These are phyloP conservation scores for Leucopsar rothschildi DNA, from an alignment of 2,113 vertebrate genomes.

Conservation along the genomic window DNA sequence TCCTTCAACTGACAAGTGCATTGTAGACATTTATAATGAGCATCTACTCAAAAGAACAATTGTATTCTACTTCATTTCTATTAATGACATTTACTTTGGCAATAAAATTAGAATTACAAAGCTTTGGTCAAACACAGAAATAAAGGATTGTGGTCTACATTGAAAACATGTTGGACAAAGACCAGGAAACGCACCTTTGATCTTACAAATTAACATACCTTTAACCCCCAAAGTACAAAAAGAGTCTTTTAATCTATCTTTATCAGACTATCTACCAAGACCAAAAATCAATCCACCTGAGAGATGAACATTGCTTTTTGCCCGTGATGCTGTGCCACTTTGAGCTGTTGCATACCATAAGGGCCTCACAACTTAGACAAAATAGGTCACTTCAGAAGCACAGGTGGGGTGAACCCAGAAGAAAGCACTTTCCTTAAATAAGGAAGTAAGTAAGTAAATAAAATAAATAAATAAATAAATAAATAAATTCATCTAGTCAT, in stretches of 20 bases:
- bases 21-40: background rate
- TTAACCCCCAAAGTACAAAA: background rate
- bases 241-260: background rate
- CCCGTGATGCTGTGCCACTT: background rate
- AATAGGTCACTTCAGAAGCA: background rate
- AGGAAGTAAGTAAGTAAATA: background rate
- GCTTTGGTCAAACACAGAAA: background rate
- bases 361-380: background rate
- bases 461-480: background rate
- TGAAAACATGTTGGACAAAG: background rate
- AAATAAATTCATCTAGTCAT: fast-evolving
- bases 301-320: background rate
- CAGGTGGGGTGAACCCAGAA: background rate
- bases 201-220: background rate
- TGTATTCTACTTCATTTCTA: background rate
- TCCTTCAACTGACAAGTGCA: background rate
- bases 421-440: background rate
- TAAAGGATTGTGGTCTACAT: background rate
- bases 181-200: background rate
- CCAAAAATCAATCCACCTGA: background rate
- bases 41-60: background rate
- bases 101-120: background rate
- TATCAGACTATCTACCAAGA: background rate
- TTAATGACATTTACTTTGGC: background rate
- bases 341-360: background rate